Percentiles rank a stretch among this genome's conserved stretches.
Evolutionary conservation across 2,797 vertebrate genomes (phyloP).

Genomic region (Phoeniculus purpureus): DNA sequence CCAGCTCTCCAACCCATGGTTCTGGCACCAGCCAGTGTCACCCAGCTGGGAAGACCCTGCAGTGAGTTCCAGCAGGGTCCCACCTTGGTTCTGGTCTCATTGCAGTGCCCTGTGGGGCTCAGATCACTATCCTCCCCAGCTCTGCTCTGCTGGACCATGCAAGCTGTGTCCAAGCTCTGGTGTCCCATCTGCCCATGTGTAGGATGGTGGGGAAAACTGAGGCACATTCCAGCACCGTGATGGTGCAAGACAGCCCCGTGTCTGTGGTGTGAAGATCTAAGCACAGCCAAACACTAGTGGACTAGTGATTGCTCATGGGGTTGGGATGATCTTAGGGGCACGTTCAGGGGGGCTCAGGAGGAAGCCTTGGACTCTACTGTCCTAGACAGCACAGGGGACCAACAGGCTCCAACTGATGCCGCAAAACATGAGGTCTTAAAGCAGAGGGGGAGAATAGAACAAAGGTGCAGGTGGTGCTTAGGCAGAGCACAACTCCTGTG

Average conservation of each 20-base stretch:
- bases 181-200: background rate
- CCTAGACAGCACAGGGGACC: background rate
- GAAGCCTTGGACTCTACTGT: background rate
- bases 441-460: background rate
- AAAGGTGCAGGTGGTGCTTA: background rate
- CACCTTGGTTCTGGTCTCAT: background rate
- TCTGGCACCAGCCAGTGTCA: rapidly evolving
- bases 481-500: background rate
- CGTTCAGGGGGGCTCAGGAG: background rate
- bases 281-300: background rate
- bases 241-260: background rate
- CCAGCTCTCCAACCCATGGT: background rate
- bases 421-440: background rate
- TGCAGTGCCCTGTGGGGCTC: background rate
- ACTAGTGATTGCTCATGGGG: background rate
- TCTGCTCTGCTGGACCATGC: background rate
- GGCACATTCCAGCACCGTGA: background rate
- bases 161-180: background rate
- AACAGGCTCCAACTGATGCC: background rate
- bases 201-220: background rate
- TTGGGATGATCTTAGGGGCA: background rate
- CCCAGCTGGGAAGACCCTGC: background rate
- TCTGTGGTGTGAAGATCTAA: background rate
- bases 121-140: background rate
- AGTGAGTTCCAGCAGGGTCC: background rate